Conservation (phyloP, 1,140 invertebrate genomes). For the Hestina assimilis region DNA sequence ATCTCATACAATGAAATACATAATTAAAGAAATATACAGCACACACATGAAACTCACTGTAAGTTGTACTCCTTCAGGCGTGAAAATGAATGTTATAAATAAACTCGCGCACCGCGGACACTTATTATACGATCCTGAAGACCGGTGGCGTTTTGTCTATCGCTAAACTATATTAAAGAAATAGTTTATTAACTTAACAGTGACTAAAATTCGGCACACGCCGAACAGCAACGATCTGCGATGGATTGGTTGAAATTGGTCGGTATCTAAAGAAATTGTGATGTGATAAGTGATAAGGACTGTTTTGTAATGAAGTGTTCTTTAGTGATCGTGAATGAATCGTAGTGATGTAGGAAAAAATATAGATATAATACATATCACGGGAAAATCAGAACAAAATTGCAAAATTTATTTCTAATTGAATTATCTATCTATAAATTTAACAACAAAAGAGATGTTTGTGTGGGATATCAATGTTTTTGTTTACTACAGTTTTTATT, state of each 20-base stretch:
- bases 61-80: constrained; percentile 68
- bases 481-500: no score
- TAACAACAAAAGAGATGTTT: no score
- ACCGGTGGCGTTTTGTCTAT: constrained; percentile 53
- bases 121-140: constrained; percentile 68
- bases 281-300: constrained; percentile 39
- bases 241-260: constrained; percentile 76
- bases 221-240: constrained; percentile 39
- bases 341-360: no score
- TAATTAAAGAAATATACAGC: no score
- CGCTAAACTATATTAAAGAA: constrained; percentile 27
- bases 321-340: constrained; percentile 22
- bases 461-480: no score
- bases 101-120: constrained; percentile 49
- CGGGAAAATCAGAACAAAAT: no score
- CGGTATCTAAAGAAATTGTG: constrained; percentile 52
- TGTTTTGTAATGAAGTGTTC: constrained; percentile 23
- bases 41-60: constrained; percentile 27
- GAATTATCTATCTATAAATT: no score
- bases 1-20: no score
- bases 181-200: constrained; percentile 9
- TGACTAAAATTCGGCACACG: constrained; percentile 30
- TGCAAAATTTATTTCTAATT: no score
- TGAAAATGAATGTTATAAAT: constrained; percentile 78
- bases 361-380: no score